Evolutionary conservation across 2,797 vertebrate species (phyloP), one percentile per base, ranked within the genome.

Genomic region (Ctenopoma kingsleyae): DNA sequence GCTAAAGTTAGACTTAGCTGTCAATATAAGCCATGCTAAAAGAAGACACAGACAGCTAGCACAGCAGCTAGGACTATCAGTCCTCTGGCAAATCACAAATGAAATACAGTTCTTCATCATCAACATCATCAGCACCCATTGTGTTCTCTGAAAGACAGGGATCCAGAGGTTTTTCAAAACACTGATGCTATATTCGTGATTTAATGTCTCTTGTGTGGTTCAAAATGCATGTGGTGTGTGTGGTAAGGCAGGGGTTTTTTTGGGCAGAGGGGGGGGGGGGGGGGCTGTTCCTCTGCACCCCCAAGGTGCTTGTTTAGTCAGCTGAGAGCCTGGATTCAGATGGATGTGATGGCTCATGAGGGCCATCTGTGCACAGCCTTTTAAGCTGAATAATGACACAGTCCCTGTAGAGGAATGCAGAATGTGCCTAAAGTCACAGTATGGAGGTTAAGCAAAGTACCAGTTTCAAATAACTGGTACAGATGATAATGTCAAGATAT

Each of bases 1-100:
- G 67, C 87, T 91, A 89, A 87, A 91, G 83, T 91, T 91, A 89
- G 82, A 81, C 44, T 43, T 78, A 68, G 72, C 80, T 71, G 67
- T 83, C 77, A 72, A 50, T 74, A 52, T 44, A 65, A 82, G 78
- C 66, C 6, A 23, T 6, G 67, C 84, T 88, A 83, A 86, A 87
- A 90, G 78, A 74, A 87, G 84, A 83, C 74, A 70, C 22, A 30
- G 80, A 72, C 84, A 69, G 71, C 69, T 30, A 71, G 59, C 74
- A 46, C 63, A 55, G 76, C 74, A n/a, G n/a, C n/a, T n/a, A n/a
- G n/a, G n/a, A n/a, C n/a, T n/a, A n/a, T n/a, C n/a, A n/a, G n/a
- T n/a, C n/a, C 50, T 67, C 49, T 57, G 60, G 50, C 62, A 71
- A 78, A 67, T 71, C 40, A 41, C 65, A 68, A 73, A 73, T 46